These are phyloP conservation scores for Dolichallabes microphthalmus DNA, from an alignment of 2,113 vertebrate species.

Conservation along the genomic window DNA sequence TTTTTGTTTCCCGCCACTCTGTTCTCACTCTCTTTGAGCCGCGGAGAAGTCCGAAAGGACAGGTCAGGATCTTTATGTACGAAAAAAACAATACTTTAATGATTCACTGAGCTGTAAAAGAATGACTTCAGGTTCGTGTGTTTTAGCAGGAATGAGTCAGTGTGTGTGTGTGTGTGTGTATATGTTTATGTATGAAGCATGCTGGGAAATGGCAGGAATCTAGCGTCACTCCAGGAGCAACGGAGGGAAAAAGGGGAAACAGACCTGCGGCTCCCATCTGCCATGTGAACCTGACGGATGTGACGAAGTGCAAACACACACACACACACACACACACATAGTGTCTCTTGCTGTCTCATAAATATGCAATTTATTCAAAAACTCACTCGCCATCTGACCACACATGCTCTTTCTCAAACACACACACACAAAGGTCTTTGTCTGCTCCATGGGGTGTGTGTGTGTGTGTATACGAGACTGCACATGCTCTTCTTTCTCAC, in stretches of 20 bases:
- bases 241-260: constrained; percentile 30
- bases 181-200: constrained; percentile 32
- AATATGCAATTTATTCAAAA: constrained; percentile 10
- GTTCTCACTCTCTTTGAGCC: background rate
- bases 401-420: constrained; percentile 5
- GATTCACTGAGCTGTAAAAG: background rate
- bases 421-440: background rate
- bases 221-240: constrained; percentile 28
- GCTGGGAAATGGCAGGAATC: constrained; percentile 45
- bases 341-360: constrained; percentile 4
- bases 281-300: constrained; percentile 47
- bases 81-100: background rate
- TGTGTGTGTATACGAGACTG: background rate
- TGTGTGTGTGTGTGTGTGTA: constrained; percentile 6
- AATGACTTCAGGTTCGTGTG: background rate
- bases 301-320: constrained; percentile 28
- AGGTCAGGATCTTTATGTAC: background rate
- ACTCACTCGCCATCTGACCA: background rate
- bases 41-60: background rate
- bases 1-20: background rate
- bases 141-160: constrained; percentile 41
- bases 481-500: too few species aligned
- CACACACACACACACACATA: constrained; percentile 31
- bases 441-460: background rate
- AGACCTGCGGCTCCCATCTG: constrained; percentile 56